These are phyloP conservation scores for Hydrolagus affinis DNA, from an alignment of 2,113 vertebrate species.

Conservation along the genomic window DNA sequence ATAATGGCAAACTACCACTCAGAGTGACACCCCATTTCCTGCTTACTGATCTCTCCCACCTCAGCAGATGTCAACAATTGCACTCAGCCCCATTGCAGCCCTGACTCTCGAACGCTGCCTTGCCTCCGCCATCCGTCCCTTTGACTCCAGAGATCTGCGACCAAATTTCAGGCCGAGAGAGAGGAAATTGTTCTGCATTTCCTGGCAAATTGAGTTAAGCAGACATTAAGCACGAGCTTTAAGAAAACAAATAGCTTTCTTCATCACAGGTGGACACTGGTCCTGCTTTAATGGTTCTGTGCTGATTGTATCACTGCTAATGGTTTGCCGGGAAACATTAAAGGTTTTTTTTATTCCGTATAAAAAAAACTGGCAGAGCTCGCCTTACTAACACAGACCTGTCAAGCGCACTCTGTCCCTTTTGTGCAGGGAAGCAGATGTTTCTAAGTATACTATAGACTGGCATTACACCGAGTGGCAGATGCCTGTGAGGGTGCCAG, in stretches of 20 bases:
- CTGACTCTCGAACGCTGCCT: constrained; percentile 75
- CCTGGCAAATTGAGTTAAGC: constrained; percentile 99
- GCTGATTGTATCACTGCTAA: constrained; percentile 97
- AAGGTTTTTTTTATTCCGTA: constrained; percentile 74
- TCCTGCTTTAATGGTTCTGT: constrained; percentile 93
- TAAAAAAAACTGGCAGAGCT: constrained; percentile 83
- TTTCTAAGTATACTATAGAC: constrained; percentile 90
- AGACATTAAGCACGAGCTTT: constrained; percentile 96
- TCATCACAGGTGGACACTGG: constrained; percentile 99
- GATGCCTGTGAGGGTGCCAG: constrained; percentile 96
- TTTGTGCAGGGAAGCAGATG: constrained; percentile 93
- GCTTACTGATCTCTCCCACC: constrained; percentile 96
- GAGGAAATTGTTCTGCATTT: constrained; percentile 99
- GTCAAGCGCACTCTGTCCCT: constrained; percentile 79
- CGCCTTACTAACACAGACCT: constrained; percentile 82
- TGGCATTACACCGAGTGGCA: constrained; percentile 88
- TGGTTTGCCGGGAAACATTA: constrained; percentile 99
- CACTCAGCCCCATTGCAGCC: constrained; percentile 71
- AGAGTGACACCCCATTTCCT: constrained; percentile 98
- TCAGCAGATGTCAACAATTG: constrained; percentile 97
- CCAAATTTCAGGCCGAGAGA: constrained; percentile 77
- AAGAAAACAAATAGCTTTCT: constrained; percentile 99
- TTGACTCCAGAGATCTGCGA: constrained; percentile 82
- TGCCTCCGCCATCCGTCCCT: constrained; percentile 61
- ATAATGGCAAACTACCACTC: constrained; percentile 97